Conservation (phyloP, 1,140 invertebrate genomes). For the Anthonomus grandis region DNA sequence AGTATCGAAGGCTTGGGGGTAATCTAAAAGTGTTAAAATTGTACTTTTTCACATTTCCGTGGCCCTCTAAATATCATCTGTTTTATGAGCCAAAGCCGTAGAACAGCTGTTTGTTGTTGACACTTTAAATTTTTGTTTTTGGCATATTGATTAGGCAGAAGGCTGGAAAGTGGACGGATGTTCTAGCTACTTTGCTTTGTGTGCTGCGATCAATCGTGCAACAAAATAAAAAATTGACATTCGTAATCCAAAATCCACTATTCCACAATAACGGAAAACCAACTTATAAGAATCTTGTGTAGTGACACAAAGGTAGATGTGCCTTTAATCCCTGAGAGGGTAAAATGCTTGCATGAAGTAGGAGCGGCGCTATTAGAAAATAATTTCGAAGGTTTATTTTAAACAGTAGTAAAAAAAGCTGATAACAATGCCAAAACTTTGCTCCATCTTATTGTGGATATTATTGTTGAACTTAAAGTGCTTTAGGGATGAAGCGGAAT, state of each 20-base stretch:
- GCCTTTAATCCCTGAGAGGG: conserved; percentile 73
- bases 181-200: conserved; percentile 89
- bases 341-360: conserved; percentile 75
- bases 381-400: conserved; percentile 83
- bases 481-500: conserved; percentile 78
- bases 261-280: conserved; percentile 64
- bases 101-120: conserved; percentile 93
- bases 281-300: conserved; percentile 68
- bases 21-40: too few relatives aligned
- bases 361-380: conserved; percentile 69
- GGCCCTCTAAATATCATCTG: too few relatives aligned
- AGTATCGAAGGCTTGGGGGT: too few relatives aligned
- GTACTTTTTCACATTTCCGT: too few relatives aligned
- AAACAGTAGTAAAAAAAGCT: conserved; percentile 71
- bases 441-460: conserved; percentile 69
- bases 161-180: conserved; percentile 74
- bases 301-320: conserved; percentile 63
- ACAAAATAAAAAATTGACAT: conserved; percentile 72
- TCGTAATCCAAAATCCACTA: conserved; percentile 76
- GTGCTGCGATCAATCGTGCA: conserved; percentile 85
- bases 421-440: conserved; percentile 73
- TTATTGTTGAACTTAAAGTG: conserved; percentile 89
- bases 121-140: conserved; percentile 95
- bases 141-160: conserved; percentile 63
- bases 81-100: conserved; percentile 61